These are phyloP conservation scores for Diachasmimorpha longicaudata DNA, from an alignment of 1,140 invertebrate species.

Conservation along the genomic window DNA sequence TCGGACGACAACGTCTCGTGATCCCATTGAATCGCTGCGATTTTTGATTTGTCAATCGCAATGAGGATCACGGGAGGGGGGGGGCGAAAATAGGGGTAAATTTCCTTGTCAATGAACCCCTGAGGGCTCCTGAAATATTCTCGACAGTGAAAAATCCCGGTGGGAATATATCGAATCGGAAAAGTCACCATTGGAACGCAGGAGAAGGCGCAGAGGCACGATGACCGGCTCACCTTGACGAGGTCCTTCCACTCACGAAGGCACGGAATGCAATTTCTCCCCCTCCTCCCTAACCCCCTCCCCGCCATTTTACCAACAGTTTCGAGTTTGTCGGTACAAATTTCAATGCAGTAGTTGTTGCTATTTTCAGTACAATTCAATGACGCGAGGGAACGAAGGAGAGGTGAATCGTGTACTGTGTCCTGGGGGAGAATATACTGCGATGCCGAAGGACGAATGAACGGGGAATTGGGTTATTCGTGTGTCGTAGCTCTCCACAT, in stretches of 20 bases:
- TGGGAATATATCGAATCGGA: slow-evolving; percentile 6
- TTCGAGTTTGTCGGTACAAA: slow-evolving; percentile 1
- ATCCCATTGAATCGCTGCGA: no score
- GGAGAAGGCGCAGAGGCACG: slow-evolving; percentile 37
- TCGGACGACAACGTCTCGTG: no score
- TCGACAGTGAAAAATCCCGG: neutral
- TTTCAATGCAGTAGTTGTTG: neutral
- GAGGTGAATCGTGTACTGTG: neutral
- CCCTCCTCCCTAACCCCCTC: neutral
- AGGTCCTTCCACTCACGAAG: slow-evolving; percentile 58
- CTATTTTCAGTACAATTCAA: neutral
- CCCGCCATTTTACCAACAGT: neutral
- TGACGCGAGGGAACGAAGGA: neutral
- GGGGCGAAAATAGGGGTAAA: no score
- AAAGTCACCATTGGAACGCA: slow-evolving; percentile 11
- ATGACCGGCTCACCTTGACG: slow-evolving; percentile 60
- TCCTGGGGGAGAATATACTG: neutral
- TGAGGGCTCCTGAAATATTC: neutral
- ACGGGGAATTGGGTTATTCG: neutral
- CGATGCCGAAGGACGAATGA: neutral
- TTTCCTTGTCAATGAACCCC: no score
- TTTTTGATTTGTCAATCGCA: no score
- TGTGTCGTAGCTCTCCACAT: neutral
- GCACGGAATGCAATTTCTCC: slow-evolving; percentile 46
- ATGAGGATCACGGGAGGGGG: no score